A percentile compares a stretch with the other conserved stretches of the same genome.
phyloP scores from a whole-genome alignment of 1,140 invertebrate species.

The Plectrocnemia conspersa region DNA sequence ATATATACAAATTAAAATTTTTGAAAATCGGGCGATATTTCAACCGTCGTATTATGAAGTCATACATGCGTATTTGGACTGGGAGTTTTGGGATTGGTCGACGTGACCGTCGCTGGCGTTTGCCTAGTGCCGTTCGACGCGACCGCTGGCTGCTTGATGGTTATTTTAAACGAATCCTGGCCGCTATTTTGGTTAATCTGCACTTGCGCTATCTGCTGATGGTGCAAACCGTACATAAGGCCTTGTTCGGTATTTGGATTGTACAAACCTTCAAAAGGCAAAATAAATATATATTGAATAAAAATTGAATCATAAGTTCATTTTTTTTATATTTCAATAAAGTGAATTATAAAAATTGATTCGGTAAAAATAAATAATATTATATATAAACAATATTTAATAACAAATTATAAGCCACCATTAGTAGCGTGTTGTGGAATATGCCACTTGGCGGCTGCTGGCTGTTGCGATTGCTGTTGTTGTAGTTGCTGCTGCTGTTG shows the following conservation, averaged over 20 bases:
- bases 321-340: background rate
- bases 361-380: too few relatives aligned
- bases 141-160: slow-evolving; percentile 43
- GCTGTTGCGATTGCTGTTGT: slow-evolving; percentile 28
- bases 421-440: slow-evolving; percentile 57
- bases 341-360: too few relatives aligned
- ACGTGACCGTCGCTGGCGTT: slow-evolving; percentile 58
- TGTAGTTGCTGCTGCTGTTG: slow-evolving; percentile 28
- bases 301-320: background rate
- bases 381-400: background rate
- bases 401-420: slow-evolving; percentile 38
- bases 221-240: slow-evolving; percentile 13
- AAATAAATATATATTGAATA: slow-evolving; percentile 9
- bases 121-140: slow-evolving; percentile 44
- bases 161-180: slow-evolving; percentile 46
- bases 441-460: slow-evolving; percentile 57
- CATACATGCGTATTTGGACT: slow-evolving; percentile 60
- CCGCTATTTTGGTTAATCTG: slow-evolving; percentile 1
- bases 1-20: background rate
- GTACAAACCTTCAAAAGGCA: slow-evolving; percentile 24
- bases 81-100: slow-evolving; percentile 76
- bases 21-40: background rate
- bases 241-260: slow-evolving; percentile 8
- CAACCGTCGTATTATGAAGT: too few relatives aligned
- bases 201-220: slow-evolving; percentile 9